Evolutionary conservation across 2,113 vertebrate genomes (phyloP).

Genomic region (Poeciliopsis retropinna): DNA sequence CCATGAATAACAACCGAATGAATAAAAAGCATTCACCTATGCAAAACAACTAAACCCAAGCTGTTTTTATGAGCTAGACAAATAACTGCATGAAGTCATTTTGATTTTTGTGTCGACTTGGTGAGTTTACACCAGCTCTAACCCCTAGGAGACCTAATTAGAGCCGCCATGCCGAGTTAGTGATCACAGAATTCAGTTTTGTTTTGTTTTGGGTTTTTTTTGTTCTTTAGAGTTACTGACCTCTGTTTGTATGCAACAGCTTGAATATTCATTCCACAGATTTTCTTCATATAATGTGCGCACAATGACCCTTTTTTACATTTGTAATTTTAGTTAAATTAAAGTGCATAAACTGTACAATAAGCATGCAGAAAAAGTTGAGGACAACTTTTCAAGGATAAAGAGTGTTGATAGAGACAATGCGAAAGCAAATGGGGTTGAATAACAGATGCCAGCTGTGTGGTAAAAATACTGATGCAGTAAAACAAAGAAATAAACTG

Average conservation of each 20-base stretch:
- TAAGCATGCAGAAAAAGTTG: neutral
- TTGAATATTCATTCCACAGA: constrained; percentile 7
- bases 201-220: too few relatives aligned
- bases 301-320: constrained; percentile 13
- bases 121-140: constrained; percentile 56
- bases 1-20: constrained; percentile 12
- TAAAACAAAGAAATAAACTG: too few relatives aligned
- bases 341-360: too few relatives aligned
- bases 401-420: too few relatives aligned
- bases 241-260: constrained; percentile 9
- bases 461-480: too few relatives aligned
- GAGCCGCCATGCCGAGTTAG: constrained; percentile 52
- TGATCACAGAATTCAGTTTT: constrained; percentile 41
- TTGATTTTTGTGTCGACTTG: constrained; percentile 43
- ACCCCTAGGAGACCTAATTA: constrained; percentile 50
- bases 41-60: constrained; percentile 12
- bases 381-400: neutral
- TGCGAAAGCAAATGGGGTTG: too few relatives aligned
- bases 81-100: constrained; percentile 38
- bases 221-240: constrained; percentile 40
- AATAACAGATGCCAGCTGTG: too few relatives aligned
- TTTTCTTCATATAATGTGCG: constrained; percentile 19
- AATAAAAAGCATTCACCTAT: neutral
- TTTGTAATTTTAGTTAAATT: constrained; percentile 5
- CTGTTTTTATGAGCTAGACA: constrained; percentile 37